Evolutionary conservation across 2,797 vertebrate genomes (phyloP), one percentile per base, ranked within the genome.

Genomic region (Hyperoplus immaculatus): DNA sequence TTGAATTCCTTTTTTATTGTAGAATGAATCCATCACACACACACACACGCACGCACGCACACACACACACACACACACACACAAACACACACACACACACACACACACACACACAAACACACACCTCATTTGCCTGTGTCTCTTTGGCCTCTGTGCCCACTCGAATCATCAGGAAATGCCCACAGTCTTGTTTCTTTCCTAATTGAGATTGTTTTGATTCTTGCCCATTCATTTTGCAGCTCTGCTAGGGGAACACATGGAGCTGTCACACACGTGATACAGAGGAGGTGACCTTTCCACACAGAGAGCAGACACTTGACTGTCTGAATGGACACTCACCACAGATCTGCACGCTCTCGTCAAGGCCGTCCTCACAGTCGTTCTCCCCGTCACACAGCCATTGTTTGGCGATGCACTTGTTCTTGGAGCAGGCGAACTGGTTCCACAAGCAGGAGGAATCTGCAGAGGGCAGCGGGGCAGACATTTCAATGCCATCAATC

Each of bases 371-470:
- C 8, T 96, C 97, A 3, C 98, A 99, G 87, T 99, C 98, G 38
- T 99, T 97, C 72, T 98, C 97, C 0, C 98, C 98, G 13, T 99
- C 98, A 74, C 98, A 99, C 41, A 96, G 92, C 98, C 98, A 99
- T 65, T 99, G 97, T 74, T 96, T 98, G 49, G 98, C 98, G 54
- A 99, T 99, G 88, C 98, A 99, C 82, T 99, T 99, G 82, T 97
- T 96, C 81, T 97, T 96, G n/a, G 98, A 98, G 91, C 98, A 99
- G 80, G 98, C 97, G 81, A 99, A 99, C 21, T 99, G 97, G 90
- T 97, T 98, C 98, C 98, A 99, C 0, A 98, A 91, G 84, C 98
- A 99, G 39, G 97, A 98, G 0, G 98, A 98, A 93, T 97, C 98
- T 99, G 83, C 55, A 58, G 71, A 80, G 71, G 70, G 72, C 51